Percentiles rank a stretch among this genome's conserved stretches.
Conservation (phyloP, 2,888 invertebrate genomes). For the Zele albiditarsus region DNA sequence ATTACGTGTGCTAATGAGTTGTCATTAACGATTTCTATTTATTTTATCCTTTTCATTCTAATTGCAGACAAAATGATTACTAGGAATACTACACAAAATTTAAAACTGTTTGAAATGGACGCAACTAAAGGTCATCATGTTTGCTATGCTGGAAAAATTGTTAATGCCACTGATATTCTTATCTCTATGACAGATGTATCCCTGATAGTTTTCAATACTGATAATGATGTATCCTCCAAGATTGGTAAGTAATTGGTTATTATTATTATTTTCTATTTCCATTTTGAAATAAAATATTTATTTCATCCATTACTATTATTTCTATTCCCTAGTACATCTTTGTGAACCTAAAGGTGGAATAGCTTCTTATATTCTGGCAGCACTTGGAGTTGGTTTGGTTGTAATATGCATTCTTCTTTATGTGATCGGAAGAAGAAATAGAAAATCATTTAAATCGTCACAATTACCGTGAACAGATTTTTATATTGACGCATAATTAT, state of each 20-base stretch:
- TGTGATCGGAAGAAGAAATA: constrained; percentile 47
- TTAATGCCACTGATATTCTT: constrained; percentile 37
- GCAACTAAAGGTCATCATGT: constrained; percentile 45
- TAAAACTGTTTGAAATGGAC: constrained; percentile 49
- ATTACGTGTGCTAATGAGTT: neutral
- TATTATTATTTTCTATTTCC: neutral
- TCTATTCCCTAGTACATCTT: constrained; percentile 51
- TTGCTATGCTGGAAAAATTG: constrained; percentile 45
- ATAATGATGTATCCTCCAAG: constrained; percentile 36
- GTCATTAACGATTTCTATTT: neutral
- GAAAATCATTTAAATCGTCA: constrained; percentile 38
- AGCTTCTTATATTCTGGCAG: constrained; percentile 51
- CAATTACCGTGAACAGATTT: constrained; percentile 47
- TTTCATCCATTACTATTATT: constrained; percentile 31
- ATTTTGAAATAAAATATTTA: neutral
- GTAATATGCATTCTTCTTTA: constrained; percentile 41
- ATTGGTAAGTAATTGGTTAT: constrained; percentile 48
- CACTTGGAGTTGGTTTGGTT: constrained; percentile 43
- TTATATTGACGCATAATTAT: neutral
- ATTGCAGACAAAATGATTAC: constrained; percentile 40
- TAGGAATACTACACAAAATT: constrained; percentile 40
- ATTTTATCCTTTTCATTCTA: neutral
- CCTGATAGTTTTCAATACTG: constrained; percentile 56
- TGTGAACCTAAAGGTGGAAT: constrained; percentile 44
- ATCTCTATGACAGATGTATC: constrained; percentile 50